These are phyloP conservation scores for Zeuzera pyrina DNA, from an alignment of 2,888 invertebrate genomes.

Conservation along the genomic window DNA sequence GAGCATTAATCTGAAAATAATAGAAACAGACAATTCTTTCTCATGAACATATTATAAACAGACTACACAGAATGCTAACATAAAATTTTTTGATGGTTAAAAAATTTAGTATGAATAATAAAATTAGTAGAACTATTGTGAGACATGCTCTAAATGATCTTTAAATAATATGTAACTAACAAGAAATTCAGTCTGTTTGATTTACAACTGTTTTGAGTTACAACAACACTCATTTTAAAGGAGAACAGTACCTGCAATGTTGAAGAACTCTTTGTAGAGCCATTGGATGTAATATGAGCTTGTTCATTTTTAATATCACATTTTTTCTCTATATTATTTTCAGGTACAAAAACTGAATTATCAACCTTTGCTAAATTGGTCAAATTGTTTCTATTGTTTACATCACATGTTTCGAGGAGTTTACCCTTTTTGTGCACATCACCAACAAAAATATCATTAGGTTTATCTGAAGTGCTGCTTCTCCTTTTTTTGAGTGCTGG, in stretches of 20 bases:
- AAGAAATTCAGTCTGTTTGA: no score
- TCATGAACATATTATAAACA: no score
- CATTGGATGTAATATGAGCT: conserved; percentile 42
- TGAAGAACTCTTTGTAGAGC: conserved; percentile 40
- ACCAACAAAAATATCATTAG: conserved; percentile 44
- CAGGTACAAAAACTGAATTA: conserved; percentile 32
- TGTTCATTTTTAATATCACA: conserved; percentile 39
- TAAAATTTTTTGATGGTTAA: no score
- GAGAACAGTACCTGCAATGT: no score
- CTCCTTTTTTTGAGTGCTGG: conserved; percentile 59
- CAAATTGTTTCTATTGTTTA: conserved; percentile 46
- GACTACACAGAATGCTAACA: no score
- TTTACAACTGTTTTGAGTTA: no score
- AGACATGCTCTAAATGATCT: no score
- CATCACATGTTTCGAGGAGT: conserved; percentile 50
- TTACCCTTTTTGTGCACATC: conserved; percentile 53
- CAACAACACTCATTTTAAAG: no score
- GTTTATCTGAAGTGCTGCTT: conserved; percentile 64
- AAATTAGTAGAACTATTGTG: no score
- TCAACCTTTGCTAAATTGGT: conserved; percentile 40
- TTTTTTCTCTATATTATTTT: conserved; percentile 54
- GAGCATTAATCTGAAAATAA: conserved; percentile 35
- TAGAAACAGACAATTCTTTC: no score
- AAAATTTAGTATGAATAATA: no score
- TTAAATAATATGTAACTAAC: no score